Conservation (phyloP, 2,888 invertebrate genomes). For the Sturmia bella region DNA sequence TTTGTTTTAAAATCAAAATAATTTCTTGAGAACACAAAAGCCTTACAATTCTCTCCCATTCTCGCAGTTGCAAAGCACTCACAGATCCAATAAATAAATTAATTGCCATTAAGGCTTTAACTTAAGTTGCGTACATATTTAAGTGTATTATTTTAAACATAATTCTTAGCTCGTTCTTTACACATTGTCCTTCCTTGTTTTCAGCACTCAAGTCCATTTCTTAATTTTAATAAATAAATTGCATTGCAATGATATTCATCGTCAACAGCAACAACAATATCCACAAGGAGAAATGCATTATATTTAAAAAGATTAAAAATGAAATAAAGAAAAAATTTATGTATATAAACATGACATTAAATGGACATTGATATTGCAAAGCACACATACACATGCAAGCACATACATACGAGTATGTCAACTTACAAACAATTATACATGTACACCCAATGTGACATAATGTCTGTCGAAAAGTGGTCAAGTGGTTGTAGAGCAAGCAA, state of each 20-base stretch:
- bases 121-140: not conserved
- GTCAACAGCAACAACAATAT: slow-evolving; percentile 9
- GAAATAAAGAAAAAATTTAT: slow-evolving; percentile 8
- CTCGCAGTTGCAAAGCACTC: not conserved
- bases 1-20: too few species aligned
- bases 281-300: not conserved
- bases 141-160: slow-evolving; percentile 23
- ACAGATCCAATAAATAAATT: not conserved
- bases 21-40: too few species aligned
- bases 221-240: slow-evolving; percentile 41
- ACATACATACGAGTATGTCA: not conserved
- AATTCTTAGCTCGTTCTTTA: slow-evolving; percentile 22
- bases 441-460: slow-evolving; percentile 59
- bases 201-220: slow-evolving; percentile 33
- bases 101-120: slow-evolving; percentile 1
- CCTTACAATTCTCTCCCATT: too few species aligned
- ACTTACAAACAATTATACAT: slow-evolving; percentile 18
- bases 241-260: slow-evolving; percentile 36
- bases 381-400: not conserved
- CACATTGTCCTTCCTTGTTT: slow-evolving; percentile 29
- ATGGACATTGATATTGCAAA: slow-evolving; percentile 53
- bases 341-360: slow-evolving; percentile 55
- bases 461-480: slow-evolving; percentile 57
- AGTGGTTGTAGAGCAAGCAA: slow-evolving; percentile 29
- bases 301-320: slow-evolving; percentile 49